These are phyloP conservation scores for Pachyseris speciosa DNA, from an alignment of 64 coral and sea anemone genomes.

Conservation along the genomic window DNA sequence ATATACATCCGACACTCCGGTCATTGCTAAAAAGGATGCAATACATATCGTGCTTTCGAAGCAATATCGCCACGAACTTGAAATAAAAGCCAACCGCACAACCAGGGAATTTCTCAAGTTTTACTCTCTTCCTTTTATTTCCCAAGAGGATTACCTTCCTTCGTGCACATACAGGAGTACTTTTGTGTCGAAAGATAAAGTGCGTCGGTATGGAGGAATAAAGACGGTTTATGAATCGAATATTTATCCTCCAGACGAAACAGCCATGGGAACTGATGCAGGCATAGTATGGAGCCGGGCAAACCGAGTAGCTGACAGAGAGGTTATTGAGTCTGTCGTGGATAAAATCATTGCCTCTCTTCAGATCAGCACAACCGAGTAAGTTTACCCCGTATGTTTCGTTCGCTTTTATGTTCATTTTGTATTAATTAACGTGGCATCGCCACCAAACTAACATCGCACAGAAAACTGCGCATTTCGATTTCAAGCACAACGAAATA, in stretches of 20 bases:
- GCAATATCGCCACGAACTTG: not conserved
- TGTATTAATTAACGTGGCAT: too few relatives aligned
- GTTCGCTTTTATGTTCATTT: too few relatives aligned
- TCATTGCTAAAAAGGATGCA: not conserved
- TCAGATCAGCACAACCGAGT: not conserved
- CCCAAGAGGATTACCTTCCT: not conserved
- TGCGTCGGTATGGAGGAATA: not conserved
- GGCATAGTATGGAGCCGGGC: not conserved
- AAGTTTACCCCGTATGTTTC: not conserved
- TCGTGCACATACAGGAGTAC: not conserved
- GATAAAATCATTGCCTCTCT: not conserved
- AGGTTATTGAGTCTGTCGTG: not conserved
- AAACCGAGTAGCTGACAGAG: not conserved
- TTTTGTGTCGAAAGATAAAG: not conserved
- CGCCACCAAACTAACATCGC: too few relatives aligned
- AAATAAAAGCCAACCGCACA: not conserved
- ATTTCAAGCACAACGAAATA: too few relatives aligned
- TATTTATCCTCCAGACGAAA: slow-evolving; percentile 3
- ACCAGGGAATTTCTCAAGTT: not conserved
- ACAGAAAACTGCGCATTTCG: too few relatives aligned
- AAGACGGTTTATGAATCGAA: not conserved
- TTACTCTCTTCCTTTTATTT: slow-evolving; percentile 17
- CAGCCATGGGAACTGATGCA: not conserved
- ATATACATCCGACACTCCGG: not conserved
- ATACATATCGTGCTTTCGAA: not conserved